phyloP scores from a whole-genome alignment of 2,113 vertebrate species.

The Glaucomys volans region DNA sequence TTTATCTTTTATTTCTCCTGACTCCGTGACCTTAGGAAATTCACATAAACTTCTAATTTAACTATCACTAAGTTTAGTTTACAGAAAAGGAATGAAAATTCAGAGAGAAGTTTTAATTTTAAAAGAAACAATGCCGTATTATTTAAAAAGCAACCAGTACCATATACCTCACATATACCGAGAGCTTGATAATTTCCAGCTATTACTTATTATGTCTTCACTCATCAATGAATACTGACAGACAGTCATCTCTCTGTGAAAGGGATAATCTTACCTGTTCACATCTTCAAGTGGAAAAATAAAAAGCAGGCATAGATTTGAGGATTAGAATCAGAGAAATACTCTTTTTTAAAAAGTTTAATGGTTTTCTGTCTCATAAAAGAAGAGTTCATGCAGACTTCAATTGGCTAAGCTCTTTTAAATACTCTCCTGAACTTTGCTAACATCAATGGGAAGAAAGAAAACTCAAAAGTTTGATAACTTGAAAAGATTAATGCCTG shows the following conservation, averaged over 20 bases:
- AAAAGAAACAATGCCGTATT: not conserved
- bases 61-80: not conserved
- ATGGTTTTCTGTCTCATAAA: conserved; percentile 51
- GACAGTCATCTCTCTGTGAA: not conserved
- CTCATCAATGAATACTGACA: not conserved
- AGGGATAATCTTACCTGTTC: not conserved
- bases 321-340: conserved; percentile 16
- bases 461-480: conserved; percentile 27
- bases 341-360: not conserved
- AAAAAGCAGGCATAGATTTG: not conserved
- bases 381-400: conserved; percentile 8
- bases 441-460: not conserved
- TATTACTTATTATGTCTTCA: not conserved
- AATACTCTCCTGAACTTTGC: conserved; percentile 10
- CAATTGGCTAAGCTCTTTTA: conserved; percentile 41
- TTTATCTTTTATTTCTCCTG: not conserved
- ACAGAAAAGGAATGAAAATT: not conserved
- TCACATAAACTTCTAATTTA: not conserved
- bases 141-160: not conserved
- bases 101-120: not conserved
- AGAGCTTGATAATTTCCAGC: not conserved
- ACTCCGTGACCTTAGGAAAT: not conserved
- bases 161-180: not conserved
- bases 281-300: not conserved
- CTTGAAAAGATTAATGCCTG: conserved; percentile 28